Evolutionary conservation across 1,140 invertebrate genomes (phyloP).

Genomic region (Papilio dardanus): DNA sequence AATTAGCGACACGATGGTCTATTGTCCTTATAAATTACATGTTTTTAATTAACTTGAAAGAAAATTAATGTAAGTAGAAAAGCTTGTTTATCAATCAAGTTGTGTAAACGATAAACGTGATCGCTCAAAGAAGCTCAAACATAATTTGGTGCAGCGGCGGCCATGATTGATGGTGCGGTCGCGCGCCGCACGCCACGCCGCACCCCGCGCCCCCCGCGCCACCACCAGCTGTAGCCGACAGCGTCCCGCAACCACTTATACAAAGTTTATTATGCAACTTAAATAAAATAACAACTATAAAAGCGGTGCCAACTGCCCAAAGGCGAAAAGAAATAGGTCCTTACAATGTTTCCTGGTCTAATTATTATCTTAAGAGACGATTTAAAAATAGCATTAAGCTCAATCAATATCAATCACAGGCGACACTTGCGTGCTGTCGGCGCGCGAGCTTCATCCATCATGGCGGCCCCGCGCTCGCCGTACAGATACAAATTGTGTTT

Average conservation of each 20-base stretch:
- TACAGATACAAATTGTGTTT: slow-evolving; percentile 28
- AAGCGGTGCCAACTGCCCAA: too few relatives aligned
- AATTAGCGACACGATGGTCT: not conserved
- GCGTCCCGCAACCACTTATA: not conserved
- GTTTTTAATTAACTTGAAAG: slow-evolving; percentile 16
- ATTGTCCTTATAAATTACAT: not conserved
- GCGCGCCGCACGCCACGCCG: slow-evolving; percentile 29
- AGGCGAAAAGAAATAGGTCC: too few relatives aligned
- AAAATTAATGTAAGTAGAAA: slow-evolving; percentile 25
- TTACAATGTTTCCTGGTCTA: not conserved
- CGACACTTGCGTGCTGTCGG: slow-evolving; percentile 35
- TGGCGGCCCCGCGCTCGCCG: not conserved
- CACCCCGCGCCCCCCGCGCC: not conserved
- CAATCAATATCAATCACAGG: slow-evolving; percentile 36
- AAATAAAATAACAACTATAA: not conserved
- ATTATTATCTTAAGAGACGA: not conserved
- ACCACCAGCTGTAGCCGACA: not conserved
- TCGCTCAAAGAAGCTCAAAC: slow-evolving; percentile 37
- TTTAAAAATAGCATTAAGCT: slow-evolving; percentile 29
- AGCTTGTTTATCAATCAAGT: slow-evolving; percentile 33
- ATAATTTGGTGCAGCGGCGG: slow-evolving; percentile 30
- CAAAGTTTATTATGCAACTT: not conserved
- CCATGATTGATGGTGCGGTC: slow-evolving; percentile 37
- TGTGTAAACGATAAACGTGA: slow-evolving; percentile 28
- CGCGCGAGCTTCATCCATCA: not conserved